A percentile compares a stretch with the other conserved stretches of the same genome.
phyloP scores from a whole-genome alignment of 2,113 vertebrate species.

The Trogon melanurus region DNA sequence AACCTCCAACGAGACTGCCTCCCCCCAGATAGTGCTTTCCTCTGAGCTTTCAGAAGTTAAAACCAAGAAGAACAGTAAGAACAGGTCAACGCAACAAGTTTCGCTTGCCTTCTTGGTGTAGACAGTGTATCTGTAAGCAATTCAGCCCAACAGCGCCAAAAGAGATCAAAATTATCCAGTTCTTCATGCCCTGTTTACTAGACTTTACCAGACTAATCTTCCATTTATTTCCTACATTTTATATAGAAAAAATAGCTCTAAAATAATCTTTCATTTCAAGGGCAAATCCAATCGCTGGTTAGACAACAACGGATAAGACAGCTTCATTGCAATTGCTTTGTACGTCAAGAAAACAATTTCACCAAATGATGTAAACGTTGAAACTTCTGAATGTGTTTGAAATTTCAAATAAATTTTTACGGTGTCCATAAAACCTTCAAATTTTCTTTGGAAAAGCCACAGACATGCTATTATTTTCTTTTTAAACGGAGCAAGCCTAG shows the following conservation, averaged over 20 bases:
- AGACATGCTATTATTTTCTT: background rate
- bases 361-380: background rate
- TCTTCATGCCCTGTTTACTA: background rate
- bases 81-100: background rate
- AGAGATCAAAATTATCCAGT: background rate
- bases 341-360: background rate
- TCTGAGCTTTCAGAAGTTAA: background rate
- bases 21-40: background rate
- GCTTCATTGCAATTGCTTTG: background rate
- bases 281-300: fast-evolving
- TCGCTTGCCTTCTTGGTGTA: background rate
- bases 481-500: background rate
- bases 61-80: background rate
- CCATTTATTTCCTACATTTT: background rate
- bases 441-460: background rate
- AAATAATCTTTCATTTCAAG: background rate
- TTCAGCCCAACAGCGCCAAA: background rate
- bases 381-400: background rate
- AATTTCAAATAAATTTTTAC: background rate
- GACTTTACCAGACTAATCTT: background rate
- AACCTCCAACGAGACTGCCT: fast-evolving
- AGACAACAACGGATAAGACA: background rate
- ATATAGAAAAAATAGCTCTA: background rate
- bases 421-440: background rate
- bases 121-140: background rate